Evolutionary conservation across 1,140 invertebrate species (phyloP), one percentile per base, ranked within the genome.

Genomic region (Radopholus similis): DNA sequence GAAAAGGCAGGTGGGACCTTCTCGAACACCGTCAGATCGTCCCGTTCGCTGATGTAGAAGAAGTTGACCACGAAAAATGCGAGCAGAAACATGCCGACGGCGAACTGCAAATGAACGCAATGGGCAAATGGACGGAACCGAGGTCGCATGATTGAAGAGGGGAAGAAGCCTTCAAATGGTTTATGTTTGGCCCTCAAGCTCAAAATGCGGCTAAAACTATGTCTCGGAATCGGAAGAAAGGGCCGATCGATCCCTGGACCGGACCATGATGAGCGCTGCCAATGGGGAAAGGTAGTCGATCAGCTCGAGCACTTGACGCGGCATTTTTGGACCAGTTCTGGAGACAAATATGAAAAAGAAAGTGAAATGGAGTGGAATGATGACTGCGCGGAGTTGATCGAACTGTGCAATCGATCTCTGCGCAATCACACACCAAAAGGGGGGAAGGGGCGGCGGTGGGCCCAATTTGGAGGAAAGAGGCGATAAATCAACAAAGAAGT

Each of bases 231-330:
- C n/a, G n/a, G n/a, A n/a, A n/a, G 13, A 47, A 47, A 47, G 4
- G 8, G 44, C 18, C 8, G 42, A 60, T 21, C 13, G n/a, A 37
- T n/a, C n/a, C n/a, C n/a, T n/a, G n/a, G n/a, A n/a, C n/a, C 18
- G 23, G 30, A 28, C 59, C 59, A 62, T 51, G 30, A 62, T 30
- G 23, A 62, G 18, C 21, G 59, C 59, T n/a, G 40, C 59, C 35
- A 62, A 11, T 6, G 59, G 59, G 1, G 59, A 35, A 34, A 62
- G 47, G 30, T 62, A 62, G 28, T 62, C 59, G 23, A 28, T 23
- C 21, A 62, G 11, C 30, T 62, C 59, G 49, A 62, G 59, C 6
- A 62, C 59, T 62, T 62, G 59, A 0, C 59, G 59, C n/a, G 59
- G 59, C 59, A 62, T 62, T 51, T 51, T 51, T 6, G 9, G n/a